Conservation (phyloP, 2,113 vertebrate species). For the Carlito syrichta region DNA sequence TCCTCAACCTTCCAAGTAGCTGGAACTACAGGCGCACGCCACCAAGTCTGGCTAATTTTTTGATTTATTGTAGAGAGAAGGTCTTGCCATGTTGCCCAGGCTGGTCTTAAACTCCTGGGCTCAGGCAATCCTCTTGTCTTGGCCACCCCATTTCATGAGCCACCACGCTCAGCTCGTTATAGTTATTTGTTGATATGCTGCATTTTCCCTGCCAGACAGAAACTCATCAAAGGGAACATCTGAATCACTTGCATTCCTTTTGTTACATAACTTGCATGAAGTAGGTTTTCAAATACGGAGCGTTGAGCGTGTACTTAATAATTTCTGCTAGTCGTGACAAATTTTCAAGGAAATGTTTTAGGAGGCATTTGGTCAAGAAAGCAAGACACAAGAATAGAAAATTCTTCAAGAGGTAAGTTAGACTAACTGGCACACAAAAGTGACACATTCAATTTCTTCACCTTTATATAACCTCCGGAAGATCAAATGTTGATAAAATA, state of each 20-base stretch:
- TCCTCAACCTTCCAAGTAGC: too few species aligned
- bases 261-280: neutral
- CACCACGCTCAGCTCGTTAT: too few species aligned
- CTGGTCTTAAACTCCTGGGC: too few species aligned
- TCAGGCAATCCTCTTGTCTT: too few species aligned
- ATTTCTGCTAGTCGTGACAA: neutral
- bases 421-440: neutral
- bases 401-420: constrained; percentile 20
- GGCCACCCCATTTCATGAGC: too few species aligned
- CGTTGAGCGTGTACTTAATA: neutral
- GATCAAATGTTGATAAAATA: constrained; percentile 62
- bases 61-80: too few species aligned
- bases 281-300: neutral
- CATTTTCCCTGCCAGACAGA: neutral
- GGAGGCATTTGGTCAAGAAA: neutral
- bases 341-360: neutral
- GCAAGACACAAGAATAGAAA: neutral
- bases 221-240: neutral
- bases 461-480: constrained; percentile 52
- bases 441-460: constrained; percentile 51
- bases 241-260: neutral
- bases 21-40: too few species aligned
- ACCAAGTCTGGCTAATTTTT: too few species aligned
- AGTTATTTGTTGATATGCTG: neutral
- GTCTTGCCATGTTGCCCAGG: too few species aligned